Conservation (phyloP, 1,140 invertebrate species). For the Heliothis virescens region DNA sequence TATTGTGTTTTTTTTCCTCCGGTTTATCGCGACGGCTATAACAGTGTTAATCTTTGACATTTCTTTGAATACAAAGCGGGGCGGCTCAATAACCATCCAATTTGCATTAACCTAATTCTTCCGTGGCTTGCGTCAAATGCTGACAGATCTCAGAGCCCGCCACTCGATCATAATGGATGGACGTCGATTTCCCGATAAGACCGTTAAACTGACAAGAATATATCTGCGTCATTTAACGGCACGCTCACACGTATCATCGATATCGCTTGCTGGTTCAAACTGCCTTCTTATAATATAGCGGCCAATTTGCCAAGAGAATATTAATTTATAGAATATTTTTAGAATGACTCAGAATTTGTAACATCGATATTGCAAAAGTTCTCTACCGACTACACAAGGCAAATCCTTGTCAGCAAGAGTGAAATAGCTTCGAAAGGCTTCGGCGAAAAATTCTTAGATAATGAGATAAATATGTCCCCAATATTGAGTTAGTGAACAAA, state of each 20-base stretch:
- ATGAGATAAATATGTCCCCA: no score
- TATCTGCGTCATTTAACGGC: conserved; percentile 58
- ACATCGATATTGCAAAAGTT: no score
- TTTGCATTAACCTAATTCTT: conserved; percentile 77
- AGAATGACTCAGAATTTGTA: no score
- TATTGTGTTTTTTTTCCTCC: conserved; percentile 11
- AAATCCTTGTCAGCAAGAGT: no score
- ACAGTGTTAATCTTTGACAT: conserved; percentile 62
- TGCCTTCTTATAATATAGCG: not conserved
- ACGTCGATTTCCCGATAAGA: conserved; percentile 65
- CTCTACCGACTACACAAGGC: no score
- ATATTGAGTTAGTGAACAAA: no score
- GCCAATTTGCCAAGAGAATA: not conserved
- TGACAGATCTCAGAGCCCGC: conserved; percentile 68
- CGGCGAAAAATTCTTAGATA: no score
- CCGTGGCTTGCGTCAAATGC: conserved; percentile 71
- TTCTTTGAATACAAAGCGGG: conserved; percentile 57
- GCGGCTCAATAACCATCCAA: conserved; percentile 69
- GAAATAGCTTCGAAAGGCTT: no score
- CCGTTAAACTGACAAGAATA: conserved; percentile 63
- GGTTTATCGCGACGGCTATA: conserved; percentile 41
- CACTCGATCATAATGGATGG: conserved; percentile 65
- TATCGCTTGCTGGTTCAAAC: conserved; percentile 21
- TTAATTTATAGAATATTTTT: not conserved
- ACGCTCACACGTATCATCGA: conserved; percentile 24